phyloP scores from a whole-genome alignment of 2,113 vertebrate species.

The Cottus gobio region DNA sequence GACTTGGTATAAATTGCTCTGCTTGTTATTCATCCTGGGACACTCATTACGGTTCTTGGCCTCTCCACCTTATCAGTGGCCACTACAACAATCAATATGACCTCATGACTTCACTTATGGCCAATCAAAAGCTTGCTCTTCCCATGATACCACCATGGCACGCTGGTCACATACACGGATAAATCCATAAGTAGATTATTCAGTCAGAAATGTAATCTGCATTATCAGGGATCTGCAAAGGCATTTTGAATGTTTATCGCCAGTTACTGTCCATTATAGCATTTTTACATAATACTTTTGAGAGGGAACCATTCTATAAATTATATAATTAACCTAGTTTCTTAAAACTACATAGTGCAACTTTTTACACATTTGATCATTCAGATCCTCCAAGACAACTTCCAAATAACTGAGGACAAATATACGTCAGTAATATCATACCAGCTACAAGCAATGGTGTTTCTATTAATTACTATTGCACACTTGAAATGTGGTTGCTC shows the following conservation, averaged over 20 bases:
- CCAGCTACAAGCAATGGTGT: neutral
- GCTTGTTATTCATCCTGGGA: conserved; percentile 28
- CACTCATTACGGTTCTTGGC: conserved; percentile 8
- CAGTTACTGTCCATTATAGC: neutral
- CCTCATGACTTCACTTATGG: neutral
- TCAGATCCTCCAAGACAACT: neutral
- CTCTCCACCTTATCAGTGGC: conserved; percentile 22
- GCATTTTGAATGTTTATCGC: neutral
- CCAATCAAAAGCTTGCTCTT: neutral
- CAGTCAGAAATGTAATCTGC: conserved; percentile 11
- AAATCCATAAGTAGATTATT: conserved; percentile 17
- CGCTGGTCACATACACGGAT: conserved; percentile 5
- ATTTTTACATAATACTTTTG: neutral
- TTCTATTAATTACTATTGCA: neutral
- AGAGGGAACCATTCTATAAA: neutral
- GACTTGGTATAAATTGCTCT: conserved; percentile 13
- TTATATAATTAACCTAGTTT: too few relatives aligned
- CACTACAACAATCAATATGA: conserved; percentile 16
- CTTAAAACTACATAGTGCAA: neutral
- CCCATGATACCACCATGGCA: neutral
- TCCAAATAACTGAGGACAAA: neutral
- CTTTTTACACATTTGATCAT: neutral
- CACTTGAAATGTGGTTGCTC: neutral
- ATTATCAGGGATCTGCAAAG: neutral
- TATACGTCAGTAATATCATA: neutral